Base-by-base conservation (phyloP, 2,113 vertebrate species). In the Lethenteron reissneri region DNA sequence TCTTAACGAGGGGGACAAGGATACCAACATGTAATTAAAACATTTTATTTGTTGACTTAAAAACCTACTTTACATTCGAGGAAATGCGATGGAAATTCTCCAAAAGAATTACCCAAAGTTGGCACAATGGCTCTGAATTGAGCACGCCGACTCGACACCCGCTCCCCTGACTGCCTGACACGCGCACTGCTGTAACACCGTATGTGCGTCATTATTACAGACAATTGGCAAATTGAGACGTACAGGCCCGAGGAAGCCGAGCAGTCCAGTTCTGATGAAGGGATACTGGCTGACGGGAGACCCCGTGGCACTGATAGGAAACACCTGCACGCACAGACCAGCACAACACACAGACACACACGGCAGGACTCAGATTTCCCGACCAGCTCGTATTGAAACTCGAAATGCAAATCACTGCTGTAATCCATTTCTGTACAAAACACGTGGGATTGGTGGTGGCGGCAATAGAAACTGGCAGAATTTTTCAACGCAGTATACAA, bases 171-270 rank as follows among this genome's bases (percentile, higher is more conserved):
- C 41, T 41, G 41, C 41, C 41, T 41, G 41, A 41, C 41, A 6
- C 41, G 4, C 41, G 5, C 41, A 6, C 41, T 41, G 41, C 41
- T 41, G 41, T 41, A 41, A 41, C 41, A 41, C 3, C 41, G 41
- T 41, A 41, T 41, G 7, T 41, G 41, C 41, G 41, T 41, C 41
- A 41, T 41, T 41, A 41, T 41, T 41, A 41, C 41, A 41, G 41
- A 41, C 41, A 41, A 41, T 41, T 41, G 41, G 41, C 5, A 41
- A 41, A 41, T 41, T 41, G 11, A 68, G n/a, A 83, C 88, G 85
- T 79, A 95, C 91, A 73, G 87, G 89, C 41, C 90, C 91, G 13
- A 95, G 80, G 76, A 95, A 95, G 73, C 91, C 91, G 75, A 95
- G 85, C 60, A 95, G 80, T 69, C 89, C 90, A 0, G 91, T 92